Base-by-base conservation (phyloP, 2,797 vertebrate genomes). In the Coregonus suidteri region DNA sequence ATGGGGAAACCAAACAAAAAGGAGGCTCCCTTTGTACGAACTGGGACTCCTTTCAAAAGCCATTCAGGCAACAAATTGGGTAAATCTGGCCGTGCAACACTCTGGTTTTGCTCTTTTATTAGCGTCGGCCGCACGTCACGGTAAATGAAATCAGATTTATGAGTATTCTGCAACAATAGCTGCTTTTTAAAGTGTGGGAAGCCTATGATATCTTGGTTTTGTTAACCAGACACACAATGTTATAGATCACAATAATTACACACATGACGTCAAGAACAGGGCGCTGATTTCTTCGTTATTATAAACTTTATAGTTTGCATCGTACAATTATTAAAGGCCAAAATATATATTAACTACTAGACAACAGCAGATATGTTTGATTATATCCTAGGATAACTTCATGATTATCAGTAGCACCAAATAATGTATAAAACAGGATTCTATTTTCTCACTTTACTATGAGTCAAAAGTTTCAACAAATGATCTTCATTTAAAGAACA, bases 11-110 rank as follows among this genome's bases (percentile, higher is more conserved):
- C 94, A 95, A 95, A 95, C 95, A 95, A 93, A 94, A 94, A 93
- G 95, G 93, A 93, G 89, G 88, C 91, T 93, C 94, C 96, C 92
- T 97, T 97, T 98, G 96, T 97, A 94, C 90, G 91, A 85, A 92
- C 92, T 91, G 91, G 88, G 93, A 93, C 93, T 94, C 95, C 92
- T 93, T 96, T 96, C 95, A 95, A 95, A 94, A 95, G 92, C 94
- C 95, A 96, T 96, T 97, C 95, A 96, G 94, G 95, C 95, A 96
- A 96, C 93, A 95, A 95, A 95, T 95, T 94, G 94, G 92, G 94
- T 91, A 96, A 95, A 94, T 93, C 94, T 95, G 93, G 93, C 91
- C 89, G 88, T 83, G 91, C 93, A 93, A 90, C 93, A 89, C 91
- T 91, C 88, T 84, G 81, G 79, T 82, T 88, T 94, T 95, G 94